Base-by-base conservation (phyloP, 1,140 invertebrate genomes). In the Trichogramma pretiosum region DNA sequence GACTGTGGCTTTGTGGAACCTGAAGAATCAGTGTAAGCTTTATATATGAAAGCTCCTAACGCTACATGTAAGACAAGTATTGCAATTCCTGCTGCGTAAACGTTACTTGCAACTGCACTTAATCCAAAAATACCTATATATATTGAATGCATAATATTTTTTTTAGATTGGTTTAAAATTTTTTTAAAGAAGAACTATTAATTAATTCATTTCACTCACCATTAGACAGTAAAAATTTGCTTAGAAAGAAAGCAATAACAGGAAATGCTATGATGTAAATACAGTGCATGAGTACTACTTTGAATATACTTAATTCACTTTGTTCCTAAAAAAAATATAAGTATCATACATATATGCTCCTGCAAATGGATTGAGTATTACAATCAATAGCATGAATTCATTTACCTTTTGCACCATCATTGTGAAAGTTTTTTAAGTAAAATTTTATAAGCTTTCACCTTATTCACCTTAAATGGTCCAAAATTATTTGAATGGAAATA, bases 21-120 rank as follows among this genome's bases (percentile, higher is more conserved):
- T 22, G 52, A 55, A 41, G 56, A 57, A n/a, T 77, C 79, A 53
- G 76, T 82, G 59, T 86, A 87, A 2, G 84, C 84, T 56, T 74
- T 77, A 54, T 83, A 85, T 61, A 88, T 86, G 59, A 85, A 87
- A 19, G 84, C 63, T n/a, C 80, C 85, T 28, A 87, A 56, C 8
- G 83, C 82, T 33, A 85, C 53, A 60, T 89, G 85, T 30, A 89
- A 63, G 11, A 83, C 76, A 2, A 85, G 53, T 8, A 89, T 76
- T 3, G 85, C 80, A 43, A 80, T 74, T 17, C 83, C 76, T 33
- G 85, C 84, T 13, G 85, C 78, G 59, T 81, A 85, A 34, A 88
- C 81, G 65, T 85, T 87, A 50, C 81, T 83, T 13, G 75, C 67
- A 30, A 84, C 64, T 26, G 75, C 72, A 37, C 76, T 74, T 40